Evolutionary conservation across 2,797 vertebrate species (phyloP), one percentile per base, ranked within the genome.

Genomic region (Pagetopsis macropterus): DNA sequence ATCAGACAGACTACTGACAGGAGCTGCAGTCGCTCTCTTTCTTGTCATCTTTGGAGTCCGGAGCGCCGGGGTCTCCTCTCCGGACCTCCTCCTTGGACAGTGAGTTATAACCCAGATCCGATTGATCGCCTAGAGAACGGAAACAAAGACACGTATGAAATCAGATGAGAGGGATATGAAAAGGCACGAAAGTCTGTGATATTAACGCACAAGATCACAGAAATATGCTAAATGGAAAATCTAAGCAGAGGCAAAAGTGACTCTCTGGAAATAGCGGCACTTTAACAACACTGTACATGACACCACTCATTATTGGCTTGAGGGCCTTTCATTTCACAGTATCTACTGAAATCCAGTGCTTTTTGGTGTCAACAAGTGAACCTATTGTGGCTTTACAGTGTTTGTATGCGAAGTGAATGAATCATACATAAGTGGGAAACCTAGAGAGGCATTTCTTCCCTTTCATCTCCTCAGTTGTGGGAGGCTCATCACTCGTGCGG

Each of bases 21-120:
- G 92, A 93, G 87, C 96, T 97, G 89, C 95, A 96, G 91, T 97
- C 96, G 74, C 96, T 98, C 85, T 96, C 96, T 89, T 95, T 96
- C 88, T 95, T 95, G 81, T 96, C 95, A 57, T 95, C 96, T 84
- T 94, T 94, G 0, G 70, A 3, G 75, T 95, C 94, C 83, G 93
- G 94, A 51, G 72, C 31, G 2, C 85, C 80, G 54, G 78, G 68
- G 86, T 93, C 93, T 48, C 95, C 96, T 93, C 96, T 93, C 76
- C 94, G 95, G 67, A 95, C 92, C 90, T 96, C 97, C 84, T 98
- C 98, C 87, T 97, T 99, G 83, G 96, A 95, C 75, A 97, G 89
- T 8, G 96, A 95, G 90, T 96, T 97, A 75, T 94, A 98, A 61
- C 96, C 96, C 78, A 96, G 80, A 86, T 99, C 97, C 75, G 97